These are phyloP conservation scores for Lucilia cuprina DNA, from an alignment of 1,140 invertebrate genomes.

Conservation along the genomic window DNA sequence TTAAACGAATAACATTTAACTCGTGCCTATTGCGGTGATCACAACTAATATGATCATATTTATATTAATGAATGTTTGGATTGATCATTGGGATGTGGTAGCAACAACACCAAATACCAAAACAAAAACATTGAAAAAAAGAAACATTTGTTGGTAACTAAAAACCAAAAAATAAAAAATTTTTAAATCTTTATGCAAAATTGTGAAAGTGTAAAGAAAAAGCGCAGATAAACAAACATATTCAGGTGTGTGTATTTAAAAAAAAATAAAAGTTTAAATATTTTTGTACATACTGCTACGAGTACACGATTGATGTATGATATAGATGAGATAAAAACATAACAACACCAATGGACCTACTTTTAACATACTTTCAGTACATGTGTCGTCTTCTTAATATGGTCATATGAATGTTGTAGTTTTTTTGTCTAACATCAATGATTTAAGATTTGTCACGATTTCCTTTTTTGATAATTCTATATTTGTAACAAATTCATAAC, in stretches of 20 bases:
- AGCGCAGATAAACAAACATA: not conserved
- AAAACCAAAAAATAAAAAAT: not conserved
- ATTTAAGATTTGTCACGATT: not conserved
- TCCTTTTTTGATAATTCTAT: not conserved
- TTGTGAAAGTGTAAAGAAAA: slow-evolving; percentile 6
- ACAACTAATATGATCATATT: not conserved
- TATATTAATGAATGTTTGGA: not conserved
- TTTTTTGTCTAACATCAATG: not conserved
- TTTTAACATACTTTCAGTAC: not conserved
- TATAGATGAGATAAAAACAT: too few species aligned
- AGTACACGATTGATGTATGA: not conserved
- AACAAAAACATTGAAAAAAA: not conserved
- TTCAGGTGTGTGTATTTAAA: not conserved
- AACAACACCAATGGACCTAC: not conserved
- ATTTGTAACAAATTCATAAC: not conserved
- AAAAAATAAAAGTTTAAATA: not conserved
- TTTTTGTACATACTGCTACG: not conserved
- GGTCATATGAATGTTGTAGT: not conserved
- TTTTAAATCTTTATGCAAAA: not conserved
- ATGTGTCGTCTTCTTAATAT: not conserved
- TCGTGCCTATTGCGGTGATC: not conserved
- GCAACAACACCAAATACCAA: not conserved
- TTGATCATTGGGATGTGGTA: not conserved
- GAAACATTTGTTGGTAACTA: not conserved
- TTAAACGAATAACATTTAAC: too few species aligned